Evolutionary conservation across 2,797 vertebrate genomes (phyloP).

Genomic region (Toxotes lorentzi): DNA sequence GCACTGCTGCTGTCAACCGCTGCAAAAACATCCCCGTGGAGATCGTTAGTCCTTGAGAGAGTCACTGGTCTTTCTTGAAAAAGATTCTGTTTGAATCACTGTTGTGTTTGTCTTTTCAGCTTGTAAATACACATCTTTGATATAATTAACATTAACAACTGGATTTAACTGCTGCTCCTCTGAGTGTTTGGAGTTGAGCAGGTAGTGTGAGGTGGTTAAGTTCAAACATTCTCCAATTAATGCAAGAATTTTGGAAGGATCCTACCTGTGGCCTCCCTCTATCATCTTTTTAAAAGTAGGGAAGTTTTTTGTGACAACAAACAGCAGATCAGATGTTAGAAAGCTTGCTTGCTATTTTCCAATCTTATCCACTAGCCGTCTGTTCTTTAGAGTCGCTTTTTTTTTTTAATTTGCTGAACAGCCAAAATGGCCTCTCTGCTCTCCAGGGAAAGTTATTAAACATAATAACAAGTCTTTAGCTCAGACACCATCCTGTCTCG

Average conservation of each 20-base stretch:
- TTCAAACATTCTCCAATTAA: not conserved
- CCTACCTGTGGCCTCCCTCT: not conserved
- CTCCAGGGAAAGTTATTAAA: constrained; percentile 42
- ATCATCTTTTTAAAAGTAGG: not conserved
- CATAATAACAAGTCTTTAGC: constrained; percentile 35
- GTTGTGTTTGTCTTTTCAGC: not conserved
- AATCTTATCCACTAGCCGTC: constrained; percentile 1
- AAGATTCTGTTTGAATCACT: not conserved
- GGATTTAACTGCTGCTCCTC: not conserved
- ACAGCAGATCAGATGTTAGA: not conserved
- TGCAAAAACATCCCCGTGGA: constrained; percentile 53
- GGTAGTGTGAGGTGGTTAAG: not conserved
- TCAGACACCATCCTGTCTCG: constrained; percentile 1
- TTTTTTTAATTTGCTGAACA: constrained; percentile 13
- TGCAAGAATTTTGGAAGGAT: not conserved
- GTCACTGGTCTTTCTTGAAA: constrained; percentile 36
- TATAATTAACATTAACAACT: not conserved
- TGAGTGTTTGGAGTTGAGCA: not conserved
- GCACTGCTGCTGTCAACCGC: constrained; percentile 38
- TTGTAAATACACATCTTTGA: not conserved
- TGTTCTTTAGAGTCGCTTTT: not conserved
- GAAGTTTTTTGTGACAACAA: not conserved
- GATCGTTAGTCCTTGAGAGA: constrained; percentile 57
- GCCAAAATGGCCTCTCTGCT: constrained; percentile 1
- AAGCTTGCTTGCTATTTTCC: not conserved